A percentile compares a stretch with the other conserved stretches of the same genome.
Evolutionary conservation across 2,888 invertebrate species (phyloP).

Genomic region (Desoria tigrina): DNA sequence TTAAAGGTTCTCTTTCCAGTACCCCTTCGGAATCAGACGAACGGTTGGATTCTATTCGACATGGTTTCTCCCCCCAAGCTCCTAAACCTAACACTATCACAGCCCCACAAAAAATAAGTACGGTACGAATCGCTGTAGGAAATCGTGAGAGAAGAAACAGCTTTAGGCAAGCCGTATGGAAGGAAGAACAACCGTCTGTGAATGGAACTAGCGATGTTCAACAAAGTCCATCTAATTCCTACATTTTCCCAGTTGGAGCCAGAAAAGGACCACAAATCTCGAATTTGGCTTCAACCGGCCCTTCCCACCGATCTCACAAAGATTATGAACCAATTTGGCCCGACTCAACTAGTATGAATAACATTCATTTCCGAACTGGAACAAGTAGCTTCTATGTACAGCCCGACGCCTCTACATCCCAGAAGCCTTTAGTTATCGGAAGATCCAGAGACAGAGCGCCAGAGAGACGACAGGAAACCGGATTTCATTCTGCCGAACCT

Average conservation of each 20-base stretch:
- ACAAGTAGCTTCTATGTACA: neutral
- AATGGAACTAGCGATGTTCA: neutral
- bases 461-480: neutral
- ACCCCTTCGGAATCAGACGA: constrained; percentile 50
- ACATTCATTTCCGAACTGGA: neutral
- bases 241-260: neutral
- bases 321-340: constrained; percentile 55
- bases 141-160: constrained; percentile 56
- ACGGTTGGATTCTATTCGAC: constrained; percentile 30
- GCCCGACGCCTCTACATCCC: neutral
- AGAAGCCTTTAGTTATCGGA: neutral
- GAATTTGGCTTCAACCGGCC: neutral
- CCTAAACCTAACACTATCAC: constrained; percentile 23
- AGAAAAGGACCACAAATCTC: neutral
- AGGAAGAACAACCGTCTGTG: constrained; percentile 43
- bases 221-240: constrained; percentile 7
- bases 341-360: neutral
- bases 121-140: constrained; percentile 53
- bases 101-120: constrained; percentile 48
- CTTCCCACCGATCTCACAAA: constrained; percentile 27
- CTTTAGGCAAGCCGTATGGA: constrained; percentile 56
- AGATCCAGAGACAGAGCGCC: neutral
- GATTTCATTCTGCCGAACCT: neutral
- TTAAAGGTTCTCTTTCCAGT: constrained; percentile 49
- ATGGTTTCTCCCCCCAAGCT: constrained; percentile 19